A percentile compares a stretch with the other conserved stretches of the same genome.
Evolutionary conservation across 1,140 invertebrate genomes (phyloP).

Genomic region (Mycetomoellerius zeteki): DNA sequence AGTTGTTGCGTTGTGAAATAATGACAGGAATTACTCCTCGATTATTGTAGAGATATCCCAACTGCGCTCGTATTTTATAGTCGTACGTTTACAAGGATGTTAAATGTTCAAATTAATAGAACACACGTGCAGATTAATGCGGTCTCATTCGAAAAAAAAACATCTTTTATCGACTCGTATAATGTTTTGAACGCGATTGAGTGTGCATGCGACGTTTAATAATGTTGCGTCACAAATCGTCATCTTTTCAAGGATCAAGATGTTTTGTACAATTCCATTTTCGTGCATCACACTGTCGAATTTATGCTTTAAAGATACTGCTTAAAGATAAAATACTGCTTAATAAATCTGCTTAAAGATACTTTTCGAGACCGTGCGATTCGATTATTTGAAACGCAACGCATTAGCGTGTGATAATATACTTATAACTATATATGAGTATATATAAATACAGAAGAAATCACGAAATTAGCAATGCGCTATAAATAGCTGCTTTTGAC

Average conservation of each 20-base stretch:
- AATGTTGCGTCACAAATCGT: not conserved
- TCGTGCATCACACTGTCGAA: not conserved
- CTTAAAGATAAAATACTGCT: not conserved
- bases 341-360: not conserved
- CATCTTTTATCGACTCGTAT: not conserved
- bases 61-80: not conserved
- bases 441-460: conserved; percentile 21
- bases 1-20: conserved; percentile 7
- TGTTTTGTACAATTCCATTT: conserved; percentile 15
- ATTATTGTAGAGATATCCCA: not conserved
- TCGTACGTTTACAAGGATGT: conserved; percentile 13
- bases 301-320: not conserved
- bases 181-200: conserved; percentile 1
- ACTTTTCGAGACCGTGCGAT: not conserved
- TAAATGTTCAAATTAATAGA: not conserved
- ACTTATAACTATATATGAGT: conserved; percentile 38
- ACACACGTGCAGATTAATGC: not conserved
- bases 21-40: conserved; percentile 13
- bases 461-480: conserved; percentile 14
- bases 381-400: not conserved
- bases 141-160: not conserved
- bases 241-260: not conserved
- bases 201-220: not conserved
- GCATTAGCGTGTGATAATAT: conserved; percentile 10
- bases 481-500: not conserved